Evolutionary conservation across 2,797 vertebrate species (phyloP).

Genomic region (Crax fasciolata): DNA sequence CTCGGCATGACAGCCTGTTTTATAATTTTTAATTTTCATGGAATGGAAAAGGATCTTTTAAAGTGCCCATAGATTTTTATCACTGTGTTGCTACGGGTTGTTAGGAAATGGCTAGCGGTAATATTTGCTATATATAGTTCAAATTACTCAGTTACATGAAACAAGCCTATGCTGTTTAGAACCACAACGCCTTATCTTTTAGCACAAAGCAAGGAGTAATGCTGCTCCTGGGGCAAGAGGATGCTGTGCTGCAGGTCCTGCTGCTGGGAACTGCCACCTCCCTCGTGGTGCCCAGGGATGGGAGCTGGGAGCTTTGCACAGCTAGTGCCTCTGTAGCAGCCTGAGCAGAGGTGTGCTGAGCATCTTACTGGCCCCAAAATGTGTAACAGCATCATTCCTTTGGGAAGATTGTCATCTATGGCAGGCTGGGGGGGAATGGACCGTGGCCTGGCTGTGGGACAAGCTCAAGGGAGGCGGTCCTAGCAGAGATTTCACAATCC

Average conservation of each 20-base stretch:
- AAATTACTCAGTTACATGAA: background rate
- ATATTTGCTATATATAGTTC: background rate
- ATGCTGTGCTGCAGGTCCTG: background rate
- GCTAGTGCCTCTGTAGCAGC: background rate
- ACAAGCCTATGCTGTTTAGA: background rate
- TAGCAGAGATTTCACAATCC: background rate
- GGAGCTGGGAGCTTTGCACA: background rate
- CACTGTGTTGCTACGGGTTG: accelerated
- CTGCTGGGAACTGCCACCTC: background rate
- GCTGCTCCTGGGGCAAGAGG: background rate
- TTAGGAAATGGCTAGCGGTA: background rate
- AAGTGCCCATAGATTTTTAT: background rate
- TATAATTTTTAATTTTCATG: background rate
- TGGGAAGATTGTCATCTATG: background rate
- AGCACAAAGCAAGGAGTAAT: background rate
- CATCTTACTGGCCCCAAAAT: background rate
- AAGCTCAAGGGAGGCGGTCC: background rate
- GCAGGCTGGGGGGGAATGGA: background rate
- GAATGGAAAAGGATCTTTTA: background rate
- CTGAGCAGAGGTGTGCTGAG: background rate
- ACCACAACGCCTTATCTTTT: background rate
- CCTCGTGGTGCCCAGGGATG: background rate
- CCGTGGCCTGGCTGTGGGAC: background rate
- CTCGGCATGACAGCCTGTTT: background rate
- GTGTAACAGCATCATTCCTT: background rate